Evolutionary conservation across 1,140 invertebrate species (phyloP).

Genomic region (Agrilus planipennis): DNA sequence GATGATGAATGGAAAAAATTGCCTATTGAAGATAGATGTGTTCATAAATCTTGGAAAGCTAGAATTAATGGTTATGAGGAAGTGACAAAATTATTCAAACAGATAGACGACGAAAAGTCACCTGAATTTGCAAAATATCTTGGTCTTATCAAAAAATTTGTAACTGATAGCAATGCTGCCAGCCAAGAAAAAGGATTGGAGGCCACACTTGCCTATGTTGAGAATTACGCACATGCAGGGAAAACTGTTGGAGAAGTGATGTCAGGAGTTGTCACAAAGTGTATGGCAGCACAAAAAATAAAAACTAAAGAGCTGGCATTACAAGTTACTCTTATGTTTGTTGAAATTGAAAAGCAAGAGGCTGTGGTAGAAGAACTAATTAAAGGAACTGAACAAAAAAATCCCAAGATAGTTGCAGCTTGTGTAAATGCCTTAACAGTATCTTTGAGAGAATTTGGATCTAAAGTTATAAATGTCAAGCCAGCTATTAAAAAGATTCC

Average conservation of each 20-base stretch:
- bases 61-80: conserved; percentile 89
- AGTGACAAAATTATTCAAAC: conserved; percentile 74
- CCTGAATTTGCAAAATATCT: conserved; percentile 87
- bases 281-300: conserved; percentile 78
- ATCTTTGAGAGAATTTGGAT: conserved; percentile 78
- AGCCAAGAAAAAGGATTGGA: conserved; percentile 95
- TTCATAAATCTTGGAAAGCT: conserved; percentile 94
- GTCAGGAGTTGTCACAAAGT: conserved; percentile 80
- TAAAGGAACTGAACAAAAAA: conserved; percentile 90
- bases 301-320: conserved; percentile 86
- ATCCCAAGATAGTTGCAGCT: conserved; percentile 85
- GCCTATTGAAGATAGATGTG: conserved; percentile 79
- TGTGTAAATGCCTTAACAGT: conserved; percentile 66
- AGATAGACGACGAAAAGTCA: conserved; percentile 82
- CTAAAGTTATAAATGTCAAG: conserved; percentile 83
- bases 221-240: conserved; percentile 74
- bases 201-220: conserved; percentile 77
- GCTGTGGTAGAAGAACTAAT: conserved; percentile 80
- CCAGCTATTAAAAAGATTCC: conserved; percentile 80
- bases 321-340: conserved; percentile 83
- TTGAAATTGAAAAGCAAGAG: conserved; percentile 94
- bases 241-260: conserved; percentile 85
- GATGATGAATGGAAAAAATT: conserved; percentile 90
- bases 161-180: conserved; percentile 85
- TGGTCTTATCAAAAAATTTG: conserved; percentile 91